Evolutionary conservation across 2,888 invertebrate species (phyloP), one percentile per base, ranked within the genome.

Genomic region (Drosophila infuscata): DNA sequence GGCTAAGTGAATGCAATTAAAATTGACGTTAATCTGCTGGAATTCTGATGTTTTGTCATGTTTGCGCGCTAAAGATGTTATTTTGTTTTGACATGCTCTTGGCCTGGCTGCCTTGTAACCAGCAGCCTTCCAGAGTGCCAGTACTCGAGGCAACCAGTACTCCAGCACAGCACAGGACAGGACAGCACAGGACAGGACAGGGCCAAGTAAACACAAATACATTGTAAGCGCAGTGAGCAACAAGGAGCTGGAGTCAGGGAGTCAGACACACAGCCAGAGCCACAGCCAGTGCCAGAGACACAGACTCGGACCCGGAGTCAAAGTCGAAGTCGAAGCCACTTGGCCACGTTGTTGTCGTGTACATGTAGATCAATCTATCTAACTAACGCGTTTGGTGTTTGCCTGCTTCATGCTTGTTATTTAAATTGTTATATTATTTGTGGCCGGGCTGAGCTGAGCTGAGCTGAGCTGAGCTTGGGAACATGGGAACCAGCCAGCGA

Each of bases 21-120:
- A 88, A 90, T 86, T 88, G 88, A 89, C 90, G 88, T 88, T 88
- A 88, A 89, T 88, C 90, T 89, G 87, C 82, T 89, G 90, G 83
- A 88, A 86, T 88, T 88, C 83, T 88, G 89, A 88, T 89, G 90
- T 88, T 89, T 88, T 88, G 87, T 88, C 88, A 88, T 89, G 88
- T 88, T 88, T 88, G 88, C 90, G 88, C 89, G 87, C 88, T 89
- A 85, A 87, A 87, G 86, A 88, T 89, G 87, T 88, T 88, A 89
- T 88, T 89, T 87, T 86, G 83, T 88, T 88, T 89, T 86, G 89
- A 87, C 89, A 89, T 87, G 89, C 88, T 85, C 88, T 85, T 83
- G 84, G 88, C 74, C 74, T 67, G 78, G 85, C 66, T 74, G 63
- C 70, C 72, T 70, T 69, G 79, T 64, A 68, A 54, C 64, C 59